Evolutionary conservation across 2,888 invertebrate genomes (phyloP).

Genomic region (Alloplasta piceator): DNA sequence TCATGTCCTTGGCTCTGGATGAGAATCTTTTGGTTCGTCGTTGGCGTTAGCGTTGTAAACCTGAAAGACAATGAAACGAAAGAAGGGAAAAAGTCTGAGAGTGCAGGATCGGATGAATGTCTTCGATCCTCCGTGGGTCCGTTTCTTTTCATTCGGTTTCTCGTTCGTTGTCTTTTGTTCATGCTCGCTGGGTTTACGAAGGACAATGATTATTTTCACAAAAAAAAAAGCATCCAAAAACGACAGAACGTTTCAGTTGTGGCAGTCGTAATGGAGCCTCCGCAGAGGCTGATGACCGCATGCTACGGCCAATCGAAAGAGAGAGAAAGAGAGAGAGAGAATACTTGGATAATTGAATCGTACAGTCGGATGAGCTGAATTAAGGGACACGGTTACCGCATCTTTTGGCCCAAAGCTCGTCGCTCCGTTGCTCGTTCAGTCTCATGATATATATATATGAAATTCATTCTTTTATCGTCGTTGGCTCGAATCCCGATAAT

Average conservation of each 20-base stretch:
- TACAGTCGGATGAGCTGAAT: slow-evolving; percentile 32
- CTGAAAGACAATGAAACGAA: slow-evolving; percentile 53
- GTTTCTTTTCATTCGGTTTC: slow-evolving; percentile 37
- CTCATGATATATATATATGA: neutral
- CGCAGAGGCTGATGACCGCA: slow-evolving; percentile 16
- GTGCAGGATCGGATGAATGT: slow-evolving; percentile 43
- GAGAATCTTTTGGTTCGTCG: slow-evolving; percentile 26
- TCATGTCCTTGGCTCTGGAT: slow-evolving; percentile 17
- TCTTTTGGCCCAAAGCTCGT: slow-evolving; percentile 15
- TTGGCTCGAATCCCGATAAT: slow-evolving; percentile 32
- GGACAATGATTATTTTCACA: slow-evolving; percentile 49
- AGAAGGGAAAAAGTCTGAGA: slow-evolving; percentile 9
- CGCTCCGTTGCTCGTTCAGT: neutral
- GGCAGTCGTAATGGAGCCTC: neutral
- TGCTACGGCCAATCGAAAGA: slow-evolving; percentile 9
- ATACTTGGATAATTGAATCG: slow-evolving; percentile 55
- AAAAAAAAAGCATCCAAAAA: neutral
- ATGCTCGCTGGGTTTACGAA: slow-evolving; percentile 12
- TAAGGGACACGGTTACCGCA: slow-evolving; percentile 33
- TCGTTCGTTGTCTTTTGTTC: slow-evolving; percentile 53
- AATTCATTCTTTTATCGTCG: slow-evolving; percentile 25
- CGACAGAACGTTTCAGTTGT: too few species aligned
- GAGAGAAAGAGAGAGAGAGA: neutral
- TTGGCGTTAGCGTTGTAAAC: slow-evolving; percentile 9
- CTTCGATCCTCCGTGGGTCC: slow-evolving; percentile 15